These are phyloP conservation scores for Phaethon lepturus DNA, from an alignment of 2,113 vertebrate species.

Conservation along the genomic window DNA sequence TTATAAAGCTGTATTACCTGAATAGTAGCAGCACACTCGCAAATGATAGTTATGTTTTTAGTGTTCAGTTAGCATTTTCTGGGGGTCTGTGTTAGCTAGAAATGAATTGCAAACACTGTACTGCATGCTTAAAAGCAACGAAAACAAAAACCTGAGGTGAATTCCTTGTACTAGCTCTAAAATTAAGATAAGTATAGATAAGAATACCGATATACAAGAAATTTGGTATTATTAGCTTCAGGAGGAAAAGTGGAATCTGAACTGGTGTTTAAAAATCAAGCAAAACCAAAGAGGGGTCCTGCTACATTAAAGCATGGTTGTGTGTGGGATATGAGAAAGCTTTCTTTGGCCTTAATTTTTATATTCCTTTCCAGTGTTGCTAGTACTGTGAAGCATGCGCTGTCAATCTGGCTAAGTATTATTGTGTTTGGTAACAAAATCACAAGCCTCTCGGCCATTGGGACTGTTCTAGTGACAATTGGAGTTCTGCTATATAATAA, in stretches of 20 bases:
- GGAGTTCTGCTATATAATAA: conserved; percentile 94
- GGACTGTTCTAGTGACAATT: conserved; percentile 85
- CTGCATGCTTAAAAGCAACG: not conserved
- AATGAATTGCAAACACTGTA: not conserved
- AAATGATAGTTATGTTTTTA: not conserved
- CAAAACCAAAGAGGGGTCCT: not conserved
- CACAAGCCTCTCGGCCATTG: conserved; percentile 86
- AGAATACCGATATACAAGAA: accelerated
- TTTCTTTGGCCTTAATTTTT: not conserved
- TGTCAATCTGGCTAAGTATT: conserved; percentile 96
- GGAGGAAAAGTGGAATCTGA: not conserved
- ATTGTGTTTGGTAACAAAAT: conserved; percentile 94
- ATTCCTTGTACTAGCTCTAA: not conserved
- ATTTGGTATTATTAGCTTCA: not conserved
- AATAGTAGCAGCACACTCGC: not conserved
- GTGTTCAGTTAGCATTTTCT: not conserved
- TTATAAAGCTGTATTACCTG: not conserved
- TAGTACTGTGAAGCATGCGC: conserved; percentile 94
- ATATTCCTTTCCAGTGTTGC: conserved; percentile 84
- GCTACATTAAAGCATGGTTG: not conserved
- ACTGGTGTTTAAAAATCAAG: not conserved
- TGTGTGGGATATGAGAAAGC: not conserved
- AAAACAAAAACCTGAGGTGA: not conserved
- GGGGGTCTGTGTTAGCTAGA: not conserved
- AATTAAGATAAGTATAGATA: not conserved